phyloP scores from a whole-genome alignment of 2,888 invertebrate genomes.

The Epirrhoe alternata region DNA sequence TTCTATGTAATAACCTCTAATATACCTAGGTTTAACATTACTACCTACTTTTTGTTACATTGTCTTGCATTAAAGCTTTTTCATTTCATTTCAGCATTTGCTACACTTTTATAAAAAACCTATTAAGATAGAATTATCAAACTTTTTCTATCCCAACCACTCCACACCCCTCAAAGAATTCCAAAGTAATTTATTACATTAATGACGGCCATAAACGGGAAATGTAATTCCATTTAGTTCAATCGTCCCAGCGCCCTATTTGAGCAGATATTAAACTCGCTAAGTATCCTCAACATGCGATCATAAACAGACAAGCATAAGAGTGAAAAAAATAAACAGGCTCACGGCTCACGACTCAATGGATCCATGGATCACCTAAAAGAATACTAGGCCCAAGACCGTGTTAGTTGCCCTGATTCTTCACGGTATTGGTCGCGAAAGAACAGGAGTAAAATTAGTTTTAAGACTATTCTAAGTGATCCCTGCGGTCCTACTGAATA shows the following conservation, averaged over 20 bases:
- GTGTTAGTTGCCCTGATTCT: no score
- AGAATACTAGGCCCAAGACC: no score
- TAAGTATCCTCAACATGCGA: constrained; percentile 43
- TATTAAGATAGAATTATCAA: not conserved
- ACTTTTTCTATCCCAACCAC: not conserved
- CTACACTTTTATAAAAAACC: not conserved
- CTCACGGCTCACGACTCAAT: no score
- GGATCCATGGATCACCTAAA: no score
- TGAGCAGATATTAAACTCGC: constrained; percentile 30
- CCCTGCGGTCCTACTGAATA: no score
- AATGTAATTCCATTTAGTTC: constrained; percentile 42
- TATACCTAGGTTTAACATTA: no score
- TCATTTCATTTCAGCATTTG: not conserved
- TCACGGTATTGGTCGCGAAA: no score
- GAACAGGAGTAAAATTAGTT: no score
- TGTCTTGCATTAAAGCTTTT: no score
- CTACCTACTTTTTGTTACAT: no score
- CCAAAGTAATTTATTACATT: constrained; percentile 18
- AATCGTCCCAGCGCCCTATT: constrained; percentile 36
- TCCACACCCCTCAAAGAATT: not conserved
- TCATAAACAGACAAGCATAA: not conserved
- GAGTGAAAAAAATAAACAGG: not conserved
- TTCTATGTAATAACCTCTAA: no score
- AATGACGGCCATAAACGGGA: constrained; percentile 31
- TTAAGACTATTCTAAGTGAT: no score